Conservation (phyloP, 2,888 invertebrate species). For the Hecatera dysodea region DNA sequence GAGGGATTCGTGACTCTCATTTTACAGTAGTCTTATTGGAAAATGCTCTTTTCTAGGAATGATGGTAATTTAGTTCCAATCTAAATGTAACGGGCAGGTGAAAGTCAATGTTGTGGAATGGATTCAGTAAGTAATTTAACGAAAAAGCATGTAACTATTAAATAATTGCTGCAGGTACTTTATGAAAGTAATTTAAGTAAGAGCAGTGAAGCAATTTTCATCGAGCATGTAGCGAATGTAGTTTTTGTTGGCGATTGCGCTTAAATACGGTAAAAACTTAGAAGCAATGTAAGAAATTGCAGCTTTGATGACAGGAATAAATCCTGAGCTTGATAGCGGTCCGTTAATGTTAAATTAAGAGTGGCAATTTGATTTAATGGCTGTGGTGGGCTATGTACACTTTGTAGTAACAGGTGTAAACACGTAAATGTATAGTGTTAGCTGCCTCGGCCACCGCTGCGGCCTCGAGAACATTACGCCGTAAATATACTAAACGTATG, state of each 20-base stretch:
- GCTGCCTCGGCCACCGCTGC: conserved; percentile 51
- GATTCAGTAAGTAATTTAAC: conserved; percentile 70
- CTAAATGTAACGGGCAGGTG: conserved; percentile 83
- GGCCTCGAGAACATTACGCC: conserved; percentile 71
- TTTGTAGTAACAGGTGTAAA: conserved; percentile 71
- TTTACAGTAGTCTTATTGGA: conserved; percentile 86
- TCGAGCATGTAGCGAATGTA: conserved; percentile 50
- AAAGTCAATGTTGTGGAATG: conserved; percentile 80
- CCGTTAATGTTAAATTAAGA: conserved; percentile 77
- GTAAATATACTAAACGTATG: conserved; percentile 74
- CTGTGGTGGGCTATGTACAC: conserved; percentile 61
- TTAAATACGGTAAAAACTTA: conserved; percentile 69
- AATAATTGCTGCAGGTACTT: conserved; percentile 60
- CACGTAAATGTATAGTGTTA: conserved; percentile 67
- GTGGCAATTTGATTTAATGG: conserved; percentile 81
- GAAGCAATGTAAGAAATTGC: conserved; percentile 78
- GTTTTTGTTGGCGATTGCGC: conserved; percentile 52
- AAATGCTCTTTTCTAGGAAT: conserved; percentile 82
- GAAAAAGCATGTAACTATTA: conserved; percentile 66
- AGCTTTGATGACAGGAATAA: conserved; percentile 69
- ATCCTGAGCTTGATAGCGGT: conserved; percentile 67
- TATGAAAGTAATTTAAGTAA: conserved; percentile 61
- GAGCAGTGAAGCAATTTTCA: conserved; percentile 60
- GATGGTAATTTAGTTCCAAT: conserved; percentile 83
- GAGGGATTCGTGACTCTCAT: conserved; percentile 87